Percentiles rank a stretch among this genome's conserved stretches.
These are phyloP conservation scores for Bucco capensis DNA, from an alignment of 2,113 vertebrate genomes.

Conservation along the genomic window DNA sequence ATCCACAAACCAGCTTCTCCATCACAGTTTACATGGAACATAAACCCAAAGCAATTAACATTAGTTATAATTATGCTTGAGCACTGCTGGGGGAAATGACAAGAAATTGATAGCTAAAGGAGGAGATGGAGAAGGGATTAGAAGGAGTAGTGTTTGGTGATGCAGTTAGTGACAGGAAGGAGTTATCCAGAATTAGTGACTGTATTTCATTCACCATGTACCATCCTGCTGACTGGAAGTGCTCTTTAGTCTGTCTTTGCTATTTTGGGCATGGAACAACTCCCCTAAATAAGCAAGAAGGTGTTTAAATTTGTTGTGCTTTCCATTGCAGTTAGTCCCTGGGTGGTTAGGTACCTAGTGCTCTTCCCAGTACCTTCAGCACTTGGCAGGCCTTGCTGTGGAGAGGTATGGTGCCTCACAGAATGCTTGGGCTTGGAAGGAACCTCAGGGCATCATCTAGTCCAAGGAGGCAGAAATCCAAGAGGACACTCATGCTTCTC, in stretches of 20 bases:
- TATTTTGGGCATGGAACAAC: background rate
- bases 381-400: background rate
- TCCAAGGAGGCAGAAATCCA: no score
- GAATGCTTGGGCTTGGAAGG: no score
- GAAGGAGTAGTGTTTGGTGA: background rate
- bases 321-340: background rate
- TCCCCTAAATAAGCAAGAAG: background rate
- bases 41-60: background rate
- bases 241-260: background rate
- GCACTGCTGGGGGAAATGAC: background rate
- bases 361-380: background rate
- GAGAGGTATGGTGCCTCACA: background rate
- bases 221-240: no score
- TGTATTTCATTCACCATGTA: background rate
- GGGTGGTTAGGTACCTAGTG: background rate
- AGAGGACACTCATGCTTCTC: background rate
- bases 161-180: constrained; percentile 9
- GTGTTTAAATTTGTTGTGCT: background rate
- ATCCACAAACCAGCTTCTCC: background rate
- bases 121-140: background rate
- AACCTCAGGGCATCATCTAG: no score
- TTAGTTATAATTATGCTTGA: background rate
- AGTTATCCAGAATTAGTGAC: constrained; percentile 32
- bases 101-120: background rate
- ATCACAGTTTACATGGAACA: background rate